A percentile compares a stretch with the other conserved stretches of the same genome.
These are phyloP conservation scores for Dicyrtomina minuta DNA, from an alignment of 2,888 invertebrate species.

Conservation along the genomic window DNA sequence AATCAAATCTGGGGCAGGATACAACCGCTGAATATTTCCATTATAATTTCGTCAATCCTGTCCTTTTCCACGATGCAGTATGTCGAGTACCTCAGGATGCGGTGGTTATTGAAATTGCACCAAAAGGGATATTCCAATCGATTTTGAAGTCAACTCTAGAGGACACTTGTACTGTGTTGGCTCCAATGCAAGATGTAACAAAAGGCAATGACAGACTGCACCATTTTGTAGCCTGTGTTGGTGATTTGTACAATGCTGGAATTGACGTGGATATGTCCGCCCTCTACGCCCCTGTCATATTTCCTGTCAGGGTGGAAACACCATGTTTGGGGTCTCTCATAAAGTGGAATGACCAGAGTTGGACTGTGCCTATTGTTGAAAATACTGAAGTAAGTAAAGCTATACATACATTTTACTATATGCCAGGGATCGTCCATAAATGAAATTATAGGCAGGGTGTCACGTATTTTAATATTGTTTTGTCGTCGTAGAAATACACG, in stretches of 20 bases:
- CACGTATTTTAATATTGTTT: not conserved
- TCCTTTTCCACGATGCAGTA: conserved; percentile 66
- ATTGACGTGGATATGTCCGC: conserved; percentile 71
- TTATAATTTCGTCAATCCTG: conserved; percentile 75
- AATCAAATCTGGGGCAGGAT: conserved; percentile 64
- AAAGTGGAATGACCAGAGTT: conserved; percentile 71
- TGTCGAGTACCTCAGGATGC: conserved; percentile 61
- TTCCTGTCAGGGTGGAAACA: conserved; percentile 84
- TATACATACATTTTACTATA: too few species aligned
- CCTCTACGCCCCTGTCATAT: conserved; percentile 73
- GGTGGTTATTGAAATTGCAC: conserved; percentile 62
- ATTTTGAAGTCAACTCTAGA: conserved; percentile 60
- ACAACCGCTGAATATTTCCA: conserved; percentile 87
- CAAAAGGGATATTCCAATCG: conserved; percentile 62
- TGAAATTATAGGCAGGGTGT: too few species aligned
- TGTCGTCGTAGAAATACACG: not conserved
- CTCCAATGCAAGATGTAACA: conserved; percentile 32
- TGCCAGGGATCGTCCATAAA: too few species aligned
- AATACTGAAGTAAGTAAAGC: conserved; percentile 69
- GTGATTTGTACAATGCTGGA: conserved; percentile 72
- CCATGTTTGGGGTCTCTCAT: conserved; percentile 79
- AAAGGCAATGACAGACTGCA: conserved; percentile 27
- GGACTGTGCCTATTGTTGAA: conserved; percentile 55
- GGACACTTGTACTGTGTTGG: not conserved
- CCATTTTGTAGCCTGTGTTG: conserved; percentile 35